Conservation (phyloP, 2,888 invertebrate genomes). For the Labia minor region DNA sequence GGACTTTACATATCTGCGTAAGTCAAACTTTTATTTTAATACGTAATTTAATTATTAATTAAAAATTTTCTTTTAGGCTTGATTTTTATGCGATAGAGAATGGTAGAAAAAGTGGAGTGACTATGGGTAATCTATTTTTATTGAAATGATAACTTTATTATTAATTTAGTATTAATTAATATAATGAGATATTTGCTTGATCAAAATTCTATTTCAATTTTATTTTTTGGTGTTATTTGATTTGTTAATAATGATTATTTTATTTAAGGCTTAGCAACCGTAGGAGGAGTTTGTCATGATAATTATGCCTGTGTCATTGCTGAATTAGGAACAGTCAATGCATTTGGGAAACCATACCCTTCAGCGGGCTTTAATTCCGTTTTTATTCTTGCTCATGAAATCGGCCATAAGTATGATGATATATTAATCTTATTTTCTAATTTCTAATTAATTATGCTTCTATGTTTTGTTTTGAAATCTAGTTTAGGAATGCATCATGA, state of each 20-base stretch:
- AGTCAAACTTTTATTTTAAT: conserved; percentile 22
- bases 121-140: conserved; percentile 49
- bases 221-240: too few species aligned
- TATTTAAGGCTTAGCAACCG: conserved; percentile 51
- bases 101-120: conserved; percentile 56
- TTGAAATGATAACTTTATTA: background rate
- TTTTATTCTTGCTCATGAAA: conserved; percentile 72
- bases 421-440: conserved; percentile 15
- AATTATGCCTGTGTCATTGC: conserved; percentile 66
- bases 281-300: conserved; percentile 62
- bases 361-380: conserved; percentile 76
- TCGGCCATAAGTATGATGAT: conserved; percentile 61
- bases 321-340: conserved; percentile 62
- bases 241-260: too few species aligned
- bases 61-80: conserved; percentile 38
- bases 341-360: conserved; percentile 65
- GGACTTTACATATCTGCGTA: conserved; percentile 64
- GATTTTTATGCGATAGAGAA: conserved; percentile 64
- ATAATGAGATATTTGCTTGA: too few species aligned
- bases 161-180: background rate
- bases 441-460: background rate
- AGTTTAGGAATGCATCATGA: conserved; percentile 76
- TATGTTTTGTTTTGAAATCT: conserved; percentile 21
- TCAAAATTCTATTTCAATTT: too few species aligned
- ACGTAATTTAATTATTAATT: background rate